Evolutionary conservation across 2,797 vertebrate species (phyloP), one percentile per base, ranked within the genome.

Genomic region (Sphenopsis melanotis): DNA sequence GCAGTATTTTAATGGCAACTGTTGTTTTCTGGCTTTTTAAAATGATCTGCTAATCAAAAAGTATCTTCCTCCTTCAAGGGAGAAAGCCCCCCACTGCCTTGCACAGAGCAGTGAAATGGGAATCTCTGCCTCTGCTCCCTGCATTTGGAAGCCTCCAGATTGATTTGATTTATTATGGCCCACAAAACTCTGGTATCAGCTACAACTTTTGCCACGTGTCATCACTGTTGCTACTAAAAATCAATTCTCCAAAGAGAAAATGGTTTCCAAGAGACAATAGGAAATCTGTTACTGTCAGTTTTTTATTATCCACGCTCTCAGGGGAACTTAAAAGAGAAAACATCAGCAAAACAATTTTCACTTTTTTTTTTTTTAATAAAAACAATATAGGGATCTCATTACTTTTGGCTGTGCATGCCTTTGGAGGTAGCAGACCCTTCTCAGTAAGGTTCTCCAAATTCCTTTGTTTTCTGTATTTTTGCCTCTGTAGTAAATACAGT

Each of bases 211-310:
- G 74, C 97, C 96, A 96, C 94, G 69, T 97, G 98, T 98, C 98
- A 97, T 97, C 96, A 78, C 52, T 56, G 77, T 95, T 96, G 96
- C 98, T 98, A 98, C 98, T 98, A 98, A 98, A 98, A 98, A 98
- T 97, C 97, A 96, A 81, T 98, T 96, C 97, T 97, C 97, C 70
- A 42, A 95, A 94, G 94, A 93, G 89, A 83, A 94, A 93, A 96
- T 94, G 92, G 85, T 91, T 97, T 89, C 89, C 13, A 9, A 83
- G 89, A 93, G 96, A 97, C 97, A 97, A 81, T 18, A 65, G 92
- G 94, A 97, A 97, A 98, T 98, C 96, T 96, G 95, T 98, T 98
- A 96, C 76, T 97, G 97, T 98, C 97, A 97, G 89, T 97, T 98
- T 97, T 94, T 96, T 97, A 97, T 98, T 97, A 97, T 82, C 95